Evolutionary conservation across 2,113 vertebrate genomes (phyloP), one percentile per base, ranked within the genome.

Genomic region (Esox niger): DNA sequence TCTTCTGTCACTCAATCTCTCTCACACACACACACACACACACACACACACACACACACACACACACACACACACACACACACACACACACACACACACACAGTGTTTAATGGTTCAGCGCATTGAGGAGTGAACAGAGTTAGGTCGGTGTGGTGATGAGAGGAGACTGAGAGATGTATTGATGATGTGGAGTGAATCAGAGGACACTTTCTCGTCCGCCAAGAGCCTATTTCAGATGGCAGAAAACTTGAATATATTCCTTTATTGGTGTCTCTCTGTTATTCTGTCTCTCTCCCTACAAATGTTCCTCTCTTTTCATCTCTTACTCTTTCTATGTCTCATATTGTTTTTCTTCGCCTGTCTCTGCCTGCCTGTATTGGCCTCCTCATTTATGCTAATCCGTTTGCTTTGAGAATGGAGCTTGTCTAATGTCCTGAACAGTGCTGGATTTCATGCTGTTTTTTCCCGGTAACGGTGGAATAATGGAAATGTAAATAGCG

Each of bases 401-500:
- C 86, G 83, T 84, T 83, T 79, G 81, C 83, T 78, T 84, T 79
- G 86, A 84, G 87, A 88, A 88, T 84, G 86, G 79, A 88, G 87
- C 88, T 85, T 86, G 87, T 88, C 88, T 90, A 90, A 88, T 88
- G 86, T 90, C 83, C 82, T 69, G 73, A 88, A 90, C 88, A 85
- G 82, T 84, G 77, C 73, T 75, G 84, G 78, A 88, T 88, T 90
- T 90, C 83, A 90, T 86, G 84, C 77, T 81, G 70, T 85, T 90
- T 86, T 82, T 88, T 88, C 79, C 80, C 60, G 82, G 87, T 86
- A 86, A 85, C 83, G 72, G 79, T 74, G 71, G 79, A 90, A 90
- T 88, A 90, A 90, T 88, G 86, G 86, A 88, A 88, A 88, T 90
- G 88, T 88, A 88, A 88, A 90, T 88, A 88, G 84, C 77, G 87